phyloP scores from a whole-genome alignment of 1,140 invertebrate species.

The Orius laevigatus region DNA sequence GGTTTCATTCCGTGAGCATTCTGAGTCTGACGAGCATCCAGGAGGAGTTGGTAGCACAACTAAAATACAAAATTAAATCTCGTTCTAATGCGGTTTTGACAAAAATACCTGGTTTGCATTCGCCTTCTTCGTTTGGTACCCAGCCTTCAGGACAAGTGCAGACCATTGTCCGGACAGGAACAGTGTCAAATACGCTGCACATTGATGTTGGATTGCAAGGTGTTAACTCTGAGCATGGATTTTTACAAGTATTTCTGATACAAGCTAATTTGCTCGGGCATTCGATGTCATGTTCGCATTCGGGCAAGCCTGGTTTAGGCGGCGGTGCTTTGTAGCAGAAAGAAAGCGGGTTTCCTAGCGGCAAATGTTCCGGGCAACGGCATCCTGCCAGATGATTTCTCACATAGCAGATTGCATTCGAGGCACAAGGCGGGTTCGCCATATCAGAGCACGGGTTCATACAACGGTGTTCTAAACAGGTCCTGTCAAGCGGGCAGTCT shows the following conservation, averaged over 20 bases:
- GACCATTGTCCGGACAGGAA: conserved; percentile 66
- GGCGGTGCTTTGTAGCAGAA: conserved; percentile 45
- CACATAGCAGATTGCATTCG: conserved; percentile 60
- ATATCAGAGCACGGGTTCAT: conserved; percentile 51
- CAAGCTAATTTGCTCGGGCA: conserved; percentile 66
- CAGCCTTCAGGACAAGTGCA: conserved; percentile 70
- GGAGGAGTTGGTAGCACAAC: conserved; percentile 45
- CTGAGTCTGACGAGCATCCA: conserved; percentile 58
- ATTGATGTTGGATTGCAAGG: conserved; percentile 51
- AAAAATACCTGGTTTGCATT: conserved; percentile 42
- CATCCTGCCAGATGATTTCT: conserved; percentile 59
- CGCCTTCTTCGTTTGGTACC: conserved; percentile 55
- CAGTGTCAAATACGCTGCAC: conserved; percentile 62
- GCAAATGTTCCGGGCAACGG: conserved; percentile 54
- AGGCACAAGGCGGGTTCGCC: conserved; percentile 48
- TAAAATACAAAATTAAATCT: conserved; percentile 12
- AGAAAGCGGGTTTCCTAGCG: conserved; percentile 57
- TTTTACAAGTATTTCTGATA: conserved; percentile 56
- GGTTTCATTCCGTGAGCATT: conserved; percentile 58
- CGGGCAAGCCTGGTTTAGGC: conserved; percentile 35
- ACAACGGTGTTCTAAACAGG: conserved; percentile 53
- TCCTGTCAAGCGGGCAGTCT: conserved; percentile 52
- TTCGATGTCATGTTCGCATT: conserved; percentile 60
- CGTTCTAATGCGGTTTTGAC: neutral
- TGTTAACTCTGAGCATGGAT: conserved; percentile 55